Percentiles rank a stretch among this genome's conserved stretches.
Evolutionary conservation across 2,113 vertebrate genomes (phyloP).

Genomic region (Falcunculus frontatus): DNA sequence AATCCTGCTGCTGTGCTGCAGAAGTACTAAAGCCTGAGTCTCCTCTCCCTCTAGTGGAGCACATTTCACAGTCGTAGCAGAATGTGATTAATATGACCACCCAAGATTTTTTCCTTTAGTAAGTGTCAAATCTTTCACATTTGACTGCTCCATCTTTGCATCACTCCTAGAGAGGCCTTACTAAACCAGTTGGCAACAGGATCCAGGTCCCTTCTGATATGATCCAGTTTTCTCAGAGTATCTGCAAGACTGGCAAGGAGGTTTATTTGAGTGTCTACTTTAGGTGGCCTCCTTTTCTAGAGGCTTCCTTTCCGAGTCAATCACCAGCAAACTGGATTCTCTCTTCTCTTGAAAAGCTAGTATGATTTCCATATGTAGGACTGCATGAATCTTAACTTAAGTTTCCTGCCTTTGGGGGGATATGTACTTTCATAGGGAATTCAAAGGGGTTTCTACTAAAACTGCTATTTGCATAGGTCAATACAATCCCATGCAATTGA

Average conservation of each 20-base stretch:
- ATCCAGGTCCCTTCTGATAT: neutral
- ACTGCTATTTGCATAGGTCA: neutral
- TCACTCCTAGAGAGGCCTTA: neutral
- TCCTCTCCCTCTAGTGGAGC: neutral
- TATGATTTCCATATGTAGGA: neutral
- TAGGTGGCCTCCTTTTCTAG: neutral
- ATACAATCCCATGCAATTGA: neutral
- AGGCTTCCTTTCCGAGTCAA: neutral
- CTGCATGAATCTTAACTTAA: neutral
- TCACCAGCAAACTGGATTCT: neutral
- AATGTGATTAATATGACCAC: neutral
- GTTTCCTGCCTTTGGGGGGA: neutral
- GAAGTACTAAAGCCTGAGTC: neutral
- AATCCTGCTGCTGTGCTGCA: neutral
- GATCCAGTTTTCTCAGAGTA: neutral
- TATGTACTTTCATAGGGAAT: neutral
- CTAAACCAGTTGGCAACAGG: neutral
- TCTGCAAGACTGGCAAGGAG: neutral
- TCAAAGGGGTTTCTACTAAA: neutral
- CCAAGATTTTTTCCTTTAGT: neutral
- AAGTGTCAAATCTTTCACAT: neutral
- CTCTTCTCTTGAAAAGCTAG: neutral
- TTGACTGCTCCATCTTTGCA: neutral
- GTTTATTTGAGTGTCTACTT: neutral
- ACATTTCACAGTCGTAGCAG: neutral